Evolutionary conservation across 2,113 vertebrate species (phyloP), one percentile per base, ranked within the genome.

Genomic region (Saguinus imperator): DNA sequence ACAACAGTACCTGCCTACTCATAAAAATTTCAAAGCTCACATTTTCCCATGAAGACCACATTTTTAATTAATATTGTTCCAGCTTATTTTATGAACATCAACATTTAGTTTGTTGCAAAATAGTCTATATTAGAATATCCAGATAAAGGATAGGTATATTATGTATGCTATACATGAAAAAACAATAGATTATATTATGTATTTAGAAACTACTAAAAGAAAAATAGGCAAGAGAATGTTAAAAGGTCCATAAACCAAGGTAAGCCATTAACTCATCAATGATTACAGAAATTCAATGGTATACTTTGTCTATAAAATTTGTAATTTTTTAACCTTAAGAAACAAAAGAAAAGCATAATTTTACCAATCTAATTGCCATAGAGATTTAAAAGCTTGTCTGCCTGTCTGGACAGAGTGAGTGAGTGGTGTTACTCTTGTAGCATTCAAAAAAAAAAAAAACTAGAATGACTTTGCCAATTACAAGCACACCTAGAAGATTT

Each of bases 21-120:
- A 73, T 58, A 96, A 87, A 87, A 93, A 86, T 61, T 13, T 82
- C 8, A 75, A 75, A 91, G 55, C 20, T 94, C 43, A 91, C 25
- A 76, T 45, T 80, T 87, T 52, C 45, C 32, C 61, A 79, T 73
- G 66, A 93, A 82, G 20, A 85, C 35, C 45, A 50, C 8, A 58
- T 73, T 29, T 85, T 89, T 25, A 55, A 64, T 29, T 64, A 64
- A 32, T 40, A 57, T 17, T 43, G n/a, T 55, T 92, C 73, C 45
- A 89, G 32, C 10, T 91, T 80, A 64, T 76, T 32, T 89, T 81
- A 81, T n/a, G 6, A 83, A 75, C 17, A 75, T 8, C 55, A 94
- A 86, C 32, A 40, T 81, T 83, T 89, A 55, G 50, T 75, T 79
- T 83, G n/a, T 57, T 90, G 79, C 64, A 82, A 80, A 91, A 57